These are phyloP conservation scores for Pygocentrus nattereri DNA, from an alignment of 2,797 vertebrate species.

Conservation along the genomic window DNA sequence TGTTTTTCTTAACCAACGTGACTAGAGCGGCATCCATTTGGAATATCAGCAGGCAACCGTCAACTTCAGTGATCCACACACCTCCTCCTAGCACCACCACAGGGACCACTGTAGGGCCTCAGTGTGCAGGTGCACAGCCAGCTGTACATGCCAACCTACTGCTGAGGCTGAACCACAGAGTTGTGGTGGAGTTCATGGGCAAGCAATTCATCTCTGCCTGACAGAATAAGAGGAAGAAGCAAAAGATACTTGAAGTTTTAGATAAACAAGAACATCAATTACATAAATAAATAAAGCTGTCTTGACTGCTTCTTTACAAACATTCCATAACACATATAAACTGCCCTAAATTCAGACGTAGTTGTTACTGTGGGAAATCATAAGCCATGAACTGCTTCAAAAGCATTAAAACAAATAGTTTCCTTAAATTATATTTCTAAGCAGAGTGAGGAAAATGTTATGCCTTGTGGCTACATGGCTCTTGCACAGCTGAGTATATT, in stretches of 20 bases:
- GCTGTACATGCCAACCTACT: constrained; percentile 5
- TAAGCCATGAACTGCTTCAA: background rate
- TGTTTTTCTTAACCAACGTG: background rate
- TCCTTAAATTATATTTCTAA: background rate
- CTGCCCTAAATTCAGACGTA: background rate
- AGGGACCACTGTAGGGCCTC: constrained; percentile 29
- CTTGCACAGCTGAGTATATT: background rate
- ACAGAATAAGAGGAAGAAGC: background rate
- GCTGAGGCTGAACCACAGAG: background rate
- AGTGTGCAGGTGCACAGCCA: constrained; percentile 25
- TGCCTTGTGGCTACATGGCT: background rate
- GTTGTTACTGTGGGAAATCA: background rate
- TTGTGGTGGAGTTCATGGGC: background rate
- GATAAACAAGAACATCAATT: background rate
- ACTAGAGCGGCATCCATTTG: background rate
- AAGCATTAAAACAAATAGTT: background rate
- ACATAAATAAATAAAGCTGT: background rate
- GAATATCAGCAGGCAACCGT: background rate
- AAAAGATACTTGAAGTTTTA: background rate
- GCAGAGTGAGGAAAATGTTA: background rate
- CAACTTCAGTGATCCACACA: background rate
- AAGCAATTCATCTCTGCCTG: background rate
- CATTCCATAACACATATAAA: background rate
- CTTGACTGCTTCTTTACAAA: background rate
- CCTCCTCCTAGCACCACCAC: background rate